Evolutionary conservation across 1,140 invertebrate species (phyloP).

Genomic region (Eriosoma lanigerum): DNA sequence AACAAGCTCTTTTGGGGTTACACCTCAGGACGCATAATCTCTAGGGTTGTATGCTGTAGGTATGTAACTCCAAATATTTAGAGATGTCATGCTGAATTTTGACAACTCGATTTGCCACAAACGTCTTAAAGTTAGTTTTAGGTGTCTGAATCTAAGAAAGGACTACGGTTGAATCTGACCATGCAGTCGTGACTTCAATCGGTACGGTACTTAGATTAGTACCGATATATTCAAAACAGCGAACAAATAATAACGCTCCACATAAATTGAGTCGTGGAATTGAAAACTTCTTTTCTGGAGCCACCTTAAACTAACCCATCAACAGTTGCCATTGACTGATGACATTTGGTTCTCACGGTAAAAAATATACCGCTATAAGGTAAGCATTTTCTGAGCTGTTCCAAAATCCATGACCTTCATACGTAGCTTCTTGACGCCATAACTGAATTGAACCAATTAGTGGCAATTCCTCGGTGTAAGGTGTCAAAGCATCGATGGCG

Average conservation of each 20-base stretch:
- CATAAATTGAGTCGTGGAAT: slow-evolving; percentile 54
- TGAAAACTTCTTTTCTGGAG: slow-evolving; percentile 47
- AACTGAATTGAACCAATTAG: slow-evolving; percentile 49
- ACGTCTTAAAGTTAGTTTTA: slow-evolving; percentile 57
- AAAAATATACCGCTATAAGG: slow-evolving; percentile 16
- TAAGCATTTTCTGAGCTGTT: slow-evolving; percentile 25
- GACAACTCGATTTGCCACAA: slow-evolving; percentile 58
- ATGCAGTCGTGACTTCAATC: neutral
- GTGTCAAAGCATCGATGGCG: slow-evolving; percentile 54
- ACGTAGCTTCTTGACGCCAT: slow-evolving; percentile 51
- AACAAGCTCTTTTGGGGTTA: slow-evolving; percentile 35
- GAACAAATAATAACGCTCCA: slow-evolving; percentile 53
- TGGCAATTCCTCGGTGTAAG: slow-evolving; percentile 45
- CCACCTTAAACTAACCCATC: slow-evolving; percentile 51
- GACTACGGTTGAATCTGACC: slow-evolving; percentile 52
- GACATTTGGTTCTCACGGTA: neutral
- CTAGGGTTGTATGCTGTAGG: slow-evolving; percentile 44
- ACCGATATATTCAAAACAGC: neutral
- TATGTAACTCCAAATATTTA: slow-evolving; percentile 57
- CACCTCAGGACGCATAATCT: slow-evolving; percentile 56
- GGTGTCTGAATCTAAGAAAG: slow-evolving; percentile 55
- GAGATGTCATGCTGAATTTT: slow-evolving; percentile 57
- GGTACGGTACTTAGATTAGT: neutral
- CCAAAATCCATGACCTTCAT: slow-evolving; percentile 12
- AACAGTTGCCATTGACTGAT: neutral